Evolutionary conservation across 53 echinoderm and acorn worm genomes (phyloP), one percentile per base, ranked within the genome.

Genomic region (Glandiceps talaboti): DNA sequence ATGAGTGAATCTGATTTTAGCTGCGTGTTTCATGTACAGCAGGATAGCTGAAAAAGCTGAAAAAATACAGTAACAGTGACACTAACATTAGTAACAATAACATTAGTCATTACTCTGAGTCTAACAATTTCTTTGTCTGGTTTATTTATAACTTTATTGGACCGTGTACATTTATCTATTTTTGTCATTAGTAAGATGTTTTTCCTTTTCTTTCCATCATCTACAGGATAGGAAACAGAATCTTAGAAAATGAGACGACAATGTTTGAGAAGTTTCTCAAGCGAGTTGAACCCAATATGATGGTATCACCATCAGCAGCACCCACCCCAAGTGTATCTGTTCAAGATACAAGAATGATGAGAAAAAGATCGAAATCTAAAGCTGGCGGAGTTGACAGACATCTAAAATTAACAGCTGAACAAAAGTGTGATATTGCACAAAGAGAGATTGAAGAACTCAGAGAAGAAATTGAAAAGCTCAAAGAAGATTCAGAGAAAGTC

Each of bases 221-320:
- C 86, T 73, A 73, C 87, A 99, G 99, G 27, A 32, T 76, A 0
- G 93, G 93, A 74, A 99, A 99, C 82, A 85, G 85, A 31, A 86
- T 89, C 30, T 30, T 99, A 27, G 76, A 86, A 77, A 99, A 99
- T 87, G 99, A 99, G 73, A 99, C 99, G 1, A 76, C 82, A 33
- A 99, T 99, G 99, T 99, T 99, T 89, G 99, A 92, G 73, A 99
- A 99, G 83, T 99, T 91, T 81, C 87, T 93, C 76, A 99, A 94
- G 86, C 85, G 99, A 33, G 99, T 99, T 32, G 99, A 99, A 72
- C 99, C 99, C 74, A 94, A 89, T 77, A 91, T 99, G 83, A 88
- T 87, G 14, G 86, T 89, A 25, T 80, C 91, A 30, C 87, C 92
- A 0, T 76, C 85, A 26, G 89, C 90, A 33, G 83, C 83, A 28